These are phyloP conservation scores for Flabesymbios commensalis DNA, from an alignment of 2,888 invertebrate genomes.

Conservation along the genomic window DNA sequence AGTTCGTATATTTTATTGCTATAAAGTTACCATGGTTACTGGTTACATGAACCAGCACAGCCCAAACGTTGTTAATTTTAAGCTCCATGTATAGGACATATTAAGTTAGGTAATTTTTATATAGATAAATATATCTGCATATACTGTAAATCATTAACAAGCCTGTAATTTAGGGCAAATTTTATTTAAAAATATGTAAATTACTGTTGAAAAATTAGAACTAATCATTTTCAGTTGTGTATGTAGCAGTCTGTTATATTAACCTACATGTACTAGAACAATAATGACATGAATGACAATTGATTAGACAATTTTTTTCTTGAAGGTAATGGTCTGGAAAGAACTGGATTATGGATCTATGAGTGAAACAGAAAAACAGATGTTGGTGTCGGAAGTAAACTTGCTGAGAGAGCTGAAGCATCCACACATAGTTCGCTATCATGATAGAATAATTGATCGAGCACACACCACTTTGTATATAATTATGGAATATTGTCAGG, in stretches of 20 bases:
- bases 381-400: constrained; percentile 67
- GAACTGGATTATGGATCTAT: constrained; percentile 68
- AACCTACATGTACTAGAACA: not conserved
- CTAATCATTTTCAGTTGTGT: not conserved
- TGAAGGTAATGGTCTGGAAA: constrained; percentile 68
- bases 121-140: constrained; percentile 5
- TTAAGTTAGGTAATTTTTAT: no score
- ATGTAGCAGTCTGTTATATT: not conserved
- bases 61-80: no score
- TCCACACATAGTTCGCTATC: constrained; percentile 68
- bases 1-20: constrained; percentile 41
- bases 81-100: no score
- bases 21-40: no score
- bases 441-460: constrained; percentile 67
- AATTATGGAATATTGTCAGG: constrained; percentile 70
- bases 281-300: not conserved
- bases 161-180: not conserved
- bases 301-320: not conserved
- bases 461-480: constrained; percentile 68
- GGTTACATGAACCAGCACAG: no score
- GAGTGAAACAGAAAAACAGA: constrained; percentile 66
- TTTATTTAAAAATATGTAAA: not conserved
- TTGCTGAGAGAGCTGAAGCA: constrained; percentile 66
- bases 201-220: not conserved
- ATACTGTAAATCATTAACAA: constrained; percentile 1